Conservation (phyloP, 1,140 invertebrate genomes). For the Mesaphorura yosii region DNA sequence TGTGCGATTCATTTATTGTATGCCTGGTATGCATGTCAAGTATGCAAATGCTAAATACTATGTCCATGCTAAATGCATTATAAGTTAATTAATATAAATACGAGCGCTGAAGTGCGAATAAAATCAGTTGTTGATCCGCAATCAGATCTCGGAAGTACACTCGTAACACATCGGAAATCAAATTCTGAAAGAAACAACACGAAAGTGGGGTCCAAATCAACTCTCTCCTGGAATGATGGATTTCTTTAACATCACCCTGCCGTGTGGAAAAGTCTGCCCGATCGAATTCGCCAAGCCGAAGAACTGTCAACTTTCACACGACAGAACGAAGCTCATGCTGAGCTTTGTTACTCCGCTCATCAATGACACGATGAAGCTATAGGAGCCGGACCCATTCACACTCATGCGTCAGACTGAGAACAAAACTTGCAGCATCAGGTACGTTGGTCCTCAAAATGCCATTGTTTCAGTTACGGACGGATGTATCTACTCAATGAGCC, state of each 20-base stretch:
- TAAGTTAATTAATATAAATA: too few species aligned
- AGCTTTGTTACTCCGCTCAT: background rate
- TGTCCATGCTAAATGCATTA: too few species aligned
- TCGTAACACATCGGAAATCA: too few species aligned
- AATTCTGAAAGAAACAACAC: background rate
- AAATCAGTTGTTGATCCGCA: too few species aligned
- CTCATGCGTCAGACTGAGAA: background rate
- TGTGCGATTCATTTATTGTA: too few species aligned
- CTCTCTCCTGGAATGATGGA: background rate
- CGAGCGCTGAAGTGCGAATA: too few species aligned
- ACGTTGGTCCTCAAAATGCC: background rate
- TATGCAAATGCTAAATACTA: too few species aligned
- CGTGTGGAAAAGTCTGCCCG: background rate
- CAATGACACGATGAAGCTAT: background rate
- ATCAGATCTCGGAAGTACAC: too few species aligned
- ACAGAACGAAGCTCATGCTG: background rate
- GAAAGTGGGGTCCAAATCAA: background rate
- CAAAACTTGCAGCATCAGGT: background rate
- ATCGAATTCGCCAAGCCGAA: background rate
- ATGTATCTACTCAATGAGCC: background rate
- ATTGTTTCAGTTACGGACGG: background rate
- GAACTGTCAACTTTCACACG: background rate
- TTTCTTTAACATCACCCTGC: conserved; percentile 4
- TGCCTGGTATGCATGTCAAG: too few species aligned
- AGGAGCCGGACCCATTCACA: background rate